Evolutionary conservation across 1,140 invertebrate genomes (phyloP), one percentile per base, ranked within the genome.

Genomic region (Drosophila baimaii): DNA sequence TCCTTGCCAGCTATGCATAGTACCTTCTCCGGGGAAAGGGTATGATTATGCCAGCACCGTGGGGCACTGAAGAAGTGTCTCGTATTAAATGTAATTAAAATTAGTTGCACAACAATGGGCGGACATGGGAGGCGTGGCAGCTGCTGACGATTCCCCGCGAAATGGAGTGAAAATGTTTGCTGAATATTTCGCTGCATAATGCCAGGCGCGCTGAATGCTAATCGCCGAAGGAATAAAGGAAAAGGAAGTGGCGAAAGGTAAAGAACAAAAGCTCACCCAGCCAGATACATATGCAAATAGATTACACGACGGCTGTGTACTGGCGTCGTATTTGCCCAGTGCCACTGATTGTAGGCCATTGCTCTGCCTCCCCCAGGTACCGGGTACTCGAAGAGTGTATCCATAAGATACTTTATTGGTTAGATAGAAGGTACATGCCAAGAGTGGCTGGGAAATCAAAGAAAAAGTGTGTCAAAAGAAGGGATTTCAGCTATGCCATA

Each of bases 131-230:
- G 35, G 29, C 35, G 23, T 46, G 57, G 47, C 55, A 41, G 41
- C 55, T 68, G 47, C 64, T 70, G 68, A 77, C 65, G 64, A 77
- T 69, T 57, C 55, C 55, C 29, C 23, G 58, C 75, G 65, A 78
- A 78, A 78, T 78, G 76, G 78, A 77, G 75, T 78, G 75, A 78
- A 78, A 78, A 78, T 78, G 76, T 78, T 78, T 77, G 57, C 63
- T 71, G 65, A 77, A 77, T 63, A 78, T 77, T 59, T 62, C 59
- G 66, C 76, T 71, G 76, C 76, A 78, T 77, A 78, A 77, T 77
- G 71, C 56, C 25, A 56, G 43, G 43, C 72, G 62, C 33, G 21
- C 35, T 29, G 44, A 77, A 62, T 49, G 25, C 56, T 44, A 44
- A 66, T 56, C 35, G 25, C 19, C 9, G 13, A 25, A 41, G 23